These are phyloP conservation scores for Seriola quinqueradiata DNA, from an alignment of 2,113 vertebrate species.

Conservation along the genomic window DNA sequence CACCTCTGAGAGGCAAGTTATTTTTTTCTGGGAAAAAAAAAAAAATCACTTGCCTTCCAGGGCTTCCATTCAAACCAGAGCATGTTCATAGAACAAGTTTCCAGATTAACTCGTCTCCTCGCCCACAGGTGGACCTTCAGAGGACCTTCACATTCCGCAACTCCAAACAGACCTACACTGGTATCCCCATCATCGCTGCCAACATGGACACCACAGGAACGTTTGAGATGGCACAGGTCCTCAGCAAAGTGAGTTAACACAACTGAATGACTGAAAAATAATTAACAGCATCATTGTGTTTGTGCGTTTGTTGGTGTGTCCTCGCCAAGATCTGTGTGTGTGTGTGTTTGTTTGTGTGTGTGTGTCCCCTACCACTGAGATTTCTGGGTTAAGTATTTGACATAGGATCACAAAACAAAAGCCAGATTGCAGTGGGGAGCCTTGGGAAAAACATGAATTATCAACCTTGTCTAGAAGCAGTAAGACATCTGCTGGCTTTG, in stretches of 20 bases:
- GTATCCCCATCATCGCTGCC: slow-evolving; percentile 96
- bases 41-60: too few relatives aligned
- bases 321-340: not conserved
- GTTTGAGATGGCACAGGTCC: slow-evolving; percentile 95
- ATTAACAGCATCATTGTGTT: not conserved
- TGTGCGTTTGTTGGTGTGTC: not conserved
- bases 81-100: not conserved
- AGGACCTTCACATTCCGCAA: slow-evolving; percentile 97
- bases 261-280: not conserved
- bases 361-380: not conserved
- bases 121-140: slow-evolving; percentile 91
- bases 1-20: too few relatives aligned
- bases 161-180: slow-evolving; percentile 96
- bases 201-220: slow-evolving; percentile 99
- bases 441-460: not conserved
- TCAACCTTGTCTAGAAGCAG: not conserved
- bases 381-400: not conserved
- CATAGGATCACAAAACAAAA: not conserved
- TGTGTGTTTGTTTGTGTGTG: too few relatives aligned
- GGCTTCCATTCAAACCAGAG: too few relatives aligned
- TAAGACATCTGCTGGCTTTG: not conserved
- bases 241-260: slow-evolving; percentile 89
- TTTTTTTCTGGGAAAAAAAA: too few relatives aligned
- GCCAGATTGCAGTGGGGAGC: not conserved
- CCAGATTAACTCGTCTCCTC: not conserved